phyloP scores from a whole-genome alignment of 1,140 invertebrate species.

The Drosophila pruinosa region DNA sequence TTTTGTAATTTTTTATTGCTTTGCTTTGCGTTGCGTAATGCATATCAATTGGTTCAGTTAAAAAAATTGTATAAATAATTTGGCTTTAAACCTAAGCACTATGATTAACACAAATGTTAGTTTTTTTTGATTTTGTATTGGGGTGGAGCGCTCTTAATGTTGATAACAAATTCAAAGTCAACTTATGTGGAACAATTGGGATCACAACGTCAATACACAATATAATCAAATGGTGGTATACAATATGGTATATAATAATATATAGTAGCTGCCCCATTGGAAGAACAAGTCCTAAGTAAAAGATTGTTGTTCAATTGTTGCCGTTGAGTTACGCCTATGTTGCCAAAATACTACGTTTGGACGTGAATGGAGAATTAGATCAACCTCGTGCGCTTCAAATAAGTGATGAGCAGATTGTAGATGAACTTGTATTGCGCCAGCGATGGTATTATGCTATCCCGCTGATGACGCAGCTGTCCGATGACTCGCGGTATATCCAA shows the following conservation, averaged over 20 bases:
- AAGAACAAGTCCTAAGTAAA: conserved; percentile 32
- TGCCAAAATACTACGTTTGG: conserved; percentile 26
- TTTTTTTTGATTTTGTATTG: conserved; percentile 22
- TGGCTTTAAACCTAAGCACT: conserved; percentile 68
- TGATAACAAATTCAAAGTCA: conserved; percentile 45
- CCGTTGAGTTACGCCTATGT: conserved; percentile 34
- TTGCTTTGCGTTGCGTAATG: conserved; percentile 39
- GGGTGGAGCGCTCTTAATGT: conserved; percentile 41
- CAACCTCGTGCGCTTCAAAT: conserved; percentile 92
- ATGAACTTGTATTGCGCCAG: conserved; percentile 95
- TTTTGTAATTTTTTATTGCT: conserved; percentile 57
- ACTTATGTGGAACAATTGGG: conserved; percentile 39
- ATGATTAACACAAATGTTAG: conserved; percentile 50
- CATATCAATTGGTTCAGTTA: conserved; percentile 54
- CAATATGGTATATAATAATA: conserved; percentile 1
- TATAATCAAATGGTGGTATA: conserved; percentile 37
- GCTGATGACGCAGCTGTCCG: conserved; percentile 89
- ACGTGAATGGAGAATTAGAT: conserved; percentile 85
- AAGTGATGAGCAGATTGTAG: conserved; percentile 92
- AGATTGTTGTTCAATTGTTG: conserved; percentile 47
- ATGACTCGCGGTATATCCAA: conserved; percentile 91
- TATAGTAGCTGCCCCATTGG: conserved; percentile 24
- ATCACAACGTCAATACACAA: conserved; percentile 30
- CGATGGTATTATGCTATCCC: conserved; percentile 93
- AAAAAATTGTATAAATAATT: conserved; percentile 67